Percentiles rank a stretch among this genome's conserved stretches.
Conservation (phyloP, 2,113 vertebrate genomes). For the Ophthalmolycus amberensis region DNA sequence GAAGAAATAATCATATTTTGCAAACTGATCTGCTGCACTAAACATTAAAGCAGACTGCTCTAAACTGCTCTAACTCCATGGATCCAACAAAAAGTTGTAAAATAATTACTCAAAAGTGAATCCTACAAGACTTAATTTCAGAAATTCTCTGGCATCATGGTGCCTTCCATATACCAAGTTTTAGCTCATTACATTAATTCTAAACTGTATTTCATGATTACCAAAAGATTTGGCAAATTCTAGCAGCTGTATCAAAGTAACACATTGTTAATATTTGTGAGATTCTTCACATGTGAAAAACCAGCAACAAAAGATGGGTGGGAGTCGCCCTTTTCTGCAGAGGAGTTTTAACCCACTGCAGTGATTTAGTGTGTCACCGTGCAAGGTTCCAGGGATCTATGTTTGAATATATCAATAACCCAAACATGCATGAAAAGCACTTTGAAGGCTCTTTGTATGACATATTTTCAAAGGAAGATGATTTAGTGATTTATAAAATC, state of each 20-base stretch:
- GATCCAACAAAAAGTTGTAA: not conserved
- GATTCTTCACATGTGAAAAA: conserved; percentile 25
- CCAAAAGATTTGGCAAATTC: not conserved
- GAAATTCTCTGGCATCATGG: not conserved
- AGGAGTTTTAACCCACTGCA: not conserved
- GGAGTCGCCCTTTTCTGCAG: not conserved
- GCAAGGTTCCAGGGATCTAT: not conserved
- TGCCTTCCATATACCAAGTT: not conserved
- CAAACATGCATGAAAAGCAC: not conserved
- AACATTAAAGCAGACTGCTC: not conserved
- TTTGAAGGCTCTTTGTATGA: not conserved
- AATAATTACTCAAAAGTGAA: not conserved
- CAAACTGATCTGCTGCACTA: conserved; percentile 21
- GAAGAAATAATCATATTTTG: not conserved
- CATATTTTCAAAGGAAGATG: not conserved
- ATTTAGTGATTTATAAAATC: conserved; percentile 13
- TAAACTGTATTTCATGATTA: not conserved
- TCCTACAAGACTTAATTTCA: not conserved
- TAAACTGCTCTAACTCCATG: not conserved
- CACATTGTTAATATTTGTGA: not conserved
- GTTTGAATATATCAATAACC: not conserved
- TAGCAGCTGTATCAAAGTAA: not conserved
- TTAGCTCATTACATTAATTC: not conserved
- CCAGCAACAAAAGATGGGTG: conserved; percentile 9
- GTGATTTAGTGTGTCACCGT: conserved; percentile 1